phyloP scores from a whole-genome alignment of 2,888 invertebrate species.

The Xestia rhomboidea region DNA sequence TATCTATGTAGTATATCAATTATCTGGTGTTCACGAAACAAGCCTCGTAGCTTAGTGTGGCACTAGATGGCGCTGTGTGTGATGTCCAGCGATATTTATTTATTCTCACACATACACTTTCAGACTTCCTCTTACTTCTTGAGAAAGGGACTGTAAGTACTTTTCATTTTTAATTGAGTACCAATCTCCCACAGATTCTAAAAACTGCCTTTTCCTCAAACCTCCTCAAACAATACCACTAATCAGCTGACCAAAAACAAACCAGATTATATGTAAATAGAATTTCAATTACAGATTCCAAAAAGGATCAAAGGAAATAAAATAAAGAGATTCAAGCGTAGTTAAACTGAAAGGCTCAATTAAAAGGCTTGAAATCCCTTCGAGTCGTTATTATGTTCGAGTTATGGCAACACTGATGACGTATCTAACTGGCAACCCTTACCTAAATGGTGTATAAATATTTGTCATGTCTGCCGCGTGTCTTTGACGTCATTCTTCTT shows the following conservation, averaged over 20 bases:
- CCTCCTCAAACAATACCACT: neutral
- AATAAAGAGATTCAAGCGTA: conserved; percentile 22
- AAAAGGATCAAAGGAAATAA: conserved; percentile 30
- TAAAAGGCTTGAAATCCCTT: conserved; percentile 33
- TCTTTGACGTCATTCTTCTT: conserved; percentile 48
- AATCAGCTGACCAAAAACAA: neutral
- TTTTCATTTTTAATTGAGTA: too few species aligned
- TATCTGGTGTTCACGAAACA: too few species aligned
- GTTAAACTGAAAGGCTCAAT: conserved; percentile 33
- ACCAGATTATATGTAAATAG: conserved; percentile 15
- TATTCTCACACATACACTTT: too few species aligned
- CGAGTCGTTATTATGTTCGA: conserved; percentile 33
- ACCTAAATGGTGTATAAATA: conserved; percentile 38
- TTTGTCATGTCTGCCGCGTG: conserved; percentile 45
- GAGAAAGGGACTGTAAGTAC: neutral
- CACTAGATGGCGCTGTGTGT: too few species aligned
- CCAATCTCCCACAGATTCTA: too few species aligned
- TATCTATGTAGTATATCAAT: too few species aligned
- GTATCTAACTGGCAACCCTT: conserved; percentile 22
- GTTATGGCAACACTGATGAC: conserved; percentile 47
- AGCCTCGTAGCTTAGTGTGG: too few species aligned
- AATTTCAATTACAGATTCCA: conserved; percentile 21
- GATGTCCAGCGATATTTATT: too few species aligned
- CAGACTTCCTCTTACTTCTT: too few species aligned
- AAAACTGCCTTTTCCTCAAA: neutral